Evolutionary conservation across 92 coral and sea anemone species (phyloP).

Genomic region (Ricordea florida): DNA sequence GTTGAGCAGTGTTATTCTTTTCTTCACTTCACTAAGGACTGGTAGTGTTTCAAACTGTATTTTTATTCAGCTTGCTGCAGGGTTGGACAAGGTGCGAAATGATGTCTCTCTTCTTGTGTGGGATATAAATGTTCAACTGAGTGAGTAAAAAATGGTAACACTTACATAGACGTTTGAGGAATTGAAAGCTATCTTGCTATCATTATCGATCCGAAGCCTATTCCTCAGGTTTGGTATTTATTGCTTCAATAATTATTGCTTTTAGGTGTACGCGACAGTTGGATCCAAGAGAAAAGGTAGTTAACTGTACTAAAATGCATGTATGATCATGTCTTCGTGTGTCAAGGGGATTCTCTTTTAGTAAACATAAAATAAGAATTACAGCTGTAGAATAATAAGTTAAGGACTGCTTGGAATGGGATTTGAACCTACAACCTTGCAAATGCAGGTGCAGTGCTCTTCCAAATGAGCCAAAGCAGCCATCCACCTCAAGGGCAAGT

Average conservation of each 20-base stretch:
- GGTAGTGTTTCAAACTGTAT: background rate
- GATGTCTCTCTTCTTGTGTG: conserved; percentile 93
- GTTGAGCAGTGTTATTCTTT: background rate
- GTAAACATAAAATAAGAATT: too few species aligned
- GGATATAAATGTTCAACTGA: conserved; percentile 89
- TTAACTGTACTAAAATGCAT: too few species aligned
- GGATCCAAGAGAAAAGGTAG: conserved; percentile 41
- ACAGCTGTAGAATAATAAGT: too few species aligned
- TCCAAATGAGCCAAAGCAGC: too few species aligned
- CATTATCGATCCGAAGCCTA: too few species aligned
- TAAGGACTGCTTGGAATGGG: too few species aligned
- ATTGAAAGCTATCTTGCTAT: background rate
- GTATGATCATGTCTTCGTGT: too few species aligned
- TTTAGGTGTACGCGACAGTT: conserved; percentile 35
- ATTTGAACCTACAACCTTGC: too few species aligned
- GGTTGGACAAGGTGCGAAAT: conserved; percentile 91
- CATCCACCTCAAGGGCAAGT: too few species aligned
- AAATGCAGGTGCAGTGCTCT: too few species aligned
- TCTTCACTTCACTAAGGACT: background rate
- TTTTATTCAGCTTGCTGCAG: conserved; percentile 84
- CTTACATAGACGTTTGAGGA: background rate
- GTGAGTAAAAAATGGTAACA: conserved; percentile 51
- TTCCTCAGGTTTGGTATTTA: too few species aligned
- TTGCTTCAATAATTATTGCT: background rate
- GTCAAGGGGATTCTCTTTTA: too few species aligned